Evolutionary conservation across 2,797 vertebrate genomes (phyloP).

Genomic region (Decapterus maruadsi): DNA sequence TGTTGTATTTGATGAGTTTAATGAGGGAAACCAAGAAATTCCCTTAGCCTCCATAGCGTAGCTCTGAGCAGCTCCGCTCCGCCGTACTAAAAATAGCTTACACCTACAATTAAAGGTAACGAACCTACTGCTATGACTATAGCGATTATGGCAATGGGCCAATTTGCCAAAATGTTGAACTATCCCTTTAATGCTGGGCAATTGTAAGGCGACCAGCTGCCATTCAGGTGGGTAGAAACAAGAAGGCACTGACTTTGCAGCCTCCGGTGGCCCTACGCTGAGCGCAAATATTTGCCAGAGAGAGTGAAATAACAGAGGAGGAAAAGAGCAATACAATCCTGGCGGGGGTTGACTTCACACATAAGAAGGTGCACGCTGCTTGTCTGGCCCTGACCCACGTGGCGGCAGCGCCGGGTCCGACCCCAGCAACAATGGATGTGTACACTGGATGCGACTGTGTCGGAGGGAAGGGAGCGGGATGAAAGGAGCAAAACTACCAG

Average conservation of each 20-base stretch:
- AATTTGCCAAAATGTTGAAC: no score
- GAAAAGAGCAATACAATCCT: constrained; percentile 49
- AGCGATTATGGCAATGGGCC: no score
- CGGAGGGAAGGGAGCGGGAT: constrained; percentile 29
- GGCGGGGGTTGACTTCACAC: constrained; percentile 51
- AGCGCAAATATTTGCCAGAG: constrained; percentile 30
- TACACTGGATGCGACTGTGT: constrained; percentile 36
- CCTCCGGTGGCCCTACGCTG: constrained; percentile 18
- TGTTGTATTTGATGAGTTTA: no score
- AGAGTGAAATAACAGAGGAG: constrained; percentile 38
- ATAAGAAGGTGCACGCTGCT: constrained; percentile 50
- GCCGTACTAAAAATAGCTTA: no score
- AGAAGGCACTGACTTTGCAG: constrained; percentile 24
- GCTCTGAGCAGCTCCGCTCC: no score
- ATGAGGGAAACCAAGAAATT: no score
- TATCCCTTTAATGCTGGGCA: constrained; percentile 21
- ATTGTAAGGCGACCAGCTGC: constrained; percentile 26
- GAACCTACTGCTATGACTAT: no score
- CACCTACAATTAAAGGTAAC: no score
- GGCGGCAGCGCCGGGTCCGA: constrained; percentile 32
- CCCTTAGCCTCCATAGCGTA: no score
- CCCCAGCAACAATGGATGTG: constrained; percentile 37
- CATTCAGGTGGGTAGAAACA: neutral
- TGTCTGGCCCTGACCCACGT: constrained; percentile 57
- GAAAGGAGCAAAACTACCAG: constrained; percentile 41